phyloP scores from a whole-genome alignment of 2,888 invertebrate genomes.

The Cheilosia pagana region DNA sequence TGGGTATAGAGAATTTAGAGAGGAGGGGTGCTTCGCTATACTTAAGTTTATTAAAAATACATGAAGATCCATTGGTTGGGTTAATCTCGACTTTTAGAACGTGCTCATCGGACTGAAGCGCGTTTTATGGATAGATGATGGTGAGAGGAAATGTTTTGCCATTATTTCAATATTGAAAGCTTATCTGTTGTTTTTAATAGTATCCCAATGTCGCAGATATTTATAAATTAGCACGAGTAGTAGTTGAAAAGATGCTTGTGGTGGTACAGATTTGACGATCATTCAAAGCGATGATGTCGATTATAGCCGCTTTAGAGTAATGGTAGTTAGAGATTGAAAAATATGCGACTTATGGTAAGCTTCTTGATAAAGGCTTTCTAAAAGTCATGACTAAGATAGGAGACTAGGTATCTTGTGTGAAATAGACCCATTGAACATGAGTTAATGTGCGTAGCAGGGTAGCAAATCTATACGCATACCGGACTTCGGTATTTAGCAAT shows the following conservation, averaged over 20 bases:
- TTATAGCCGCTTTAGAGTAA: too few relatives aligned
- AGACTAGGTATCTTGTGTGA: too few relatives aligned
- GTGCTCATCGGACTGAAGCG: constrained; percentile 65
- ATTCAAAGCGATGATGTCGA: too few relatives aligned
- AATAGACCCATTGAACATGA: too few relatives aligned
- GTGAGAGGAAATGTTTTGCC: constrained; percentile 42
- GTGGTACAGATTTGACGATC: not conserved
- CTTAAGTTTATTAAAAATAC: constrained; percentile 25
- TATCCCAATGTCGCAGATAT: constrained; percentile 10
- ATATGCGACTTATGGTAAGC: too few relatives aligned
- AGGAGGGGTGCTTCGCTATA: not conserved
- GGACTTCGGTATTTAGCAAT: too few relatives aligned
- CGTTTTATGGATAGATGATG: constrained; percentile 65
- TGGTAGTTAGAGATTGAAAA: too few relatives aligned
- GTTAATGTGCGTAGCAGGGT: too few relatives aligned
- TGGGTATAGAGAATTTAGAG: not conserved
- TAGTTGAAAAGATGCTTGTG: not conserved
- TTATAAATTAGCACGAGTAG: not conserved
- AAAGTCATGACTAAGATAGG: too few relatives aligned
- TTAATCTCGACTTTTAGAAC: constrained; percentile 51
- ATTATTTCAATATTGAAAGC: constrained; percentile 55
- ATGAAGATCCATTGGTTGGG: constrained; percentile 6
- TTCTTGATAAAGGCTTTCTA: too few relatives aligned
- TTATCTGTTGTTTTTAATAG: constrained; percentile 56
- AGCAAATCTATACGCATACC: too few relatives aligned